Conservation (phyloP, 2,797 vertebrate species). For the Lepilemur ruficaudatus region DNA sequence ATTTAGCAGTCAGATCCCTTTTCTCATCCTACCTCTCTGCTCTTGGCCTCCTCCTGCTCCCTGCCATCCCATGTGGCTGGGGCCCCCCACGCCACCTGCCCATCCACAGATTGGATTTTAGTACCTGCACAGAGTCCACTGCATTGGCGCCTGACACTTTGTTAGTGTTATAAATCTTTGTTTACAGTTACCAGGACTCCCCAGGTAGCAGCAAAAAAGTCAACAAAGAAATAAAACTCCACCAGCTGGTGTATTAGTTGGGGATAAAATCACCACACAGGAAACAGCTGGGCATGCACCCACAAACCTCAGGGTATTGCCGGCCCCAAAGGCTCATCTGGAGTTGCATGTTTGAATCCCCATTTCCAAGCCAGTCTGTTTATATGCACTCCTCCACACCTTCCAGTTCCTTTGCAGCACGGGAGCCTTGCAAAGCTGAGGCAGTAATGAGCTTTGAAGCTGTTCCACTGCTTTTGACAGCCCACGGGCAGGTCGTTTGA, state of each 20-base stretch:
- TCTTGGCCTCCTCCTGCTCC: neutral
- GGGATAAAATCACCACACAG: conserved; percentile 14
- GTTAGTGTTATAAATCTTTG: conserved; percentile 68
- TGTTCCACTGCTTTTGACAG: neutral
- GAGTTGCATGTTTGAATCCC: neutral
- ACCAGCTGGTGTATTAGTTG: conserved; percentile 57
- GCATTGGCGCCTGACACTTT: conserved; percentile 42
- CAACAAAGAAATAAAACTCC: conserved; percentile 76
- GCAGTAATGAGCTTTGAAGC: conserved; percentile 4
- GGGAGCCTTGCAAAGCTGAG: neutral
- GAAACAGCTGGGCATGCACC: conserved; percentile 40
- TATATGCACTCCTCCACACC: neutral
- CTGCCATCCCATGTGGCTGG: neutral
- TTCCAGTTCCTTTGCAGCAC: neutral
- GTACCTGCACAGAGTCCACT: conserved; percentile 41
- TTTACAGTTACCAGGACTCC: conserved; percentile 73
- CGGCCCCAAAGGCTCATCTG: neutral
- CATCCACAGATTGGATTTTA: conserved; percentile 5
- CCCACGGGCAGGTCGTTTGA: neutral
- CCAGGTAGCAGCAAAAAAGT: conserved; percentile 68
- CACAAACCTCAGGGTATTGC: neutral
- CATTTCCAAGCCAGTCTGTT: neutral
- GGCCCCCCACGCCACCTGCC: neutral
- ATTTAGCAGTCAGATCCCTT: neutral
- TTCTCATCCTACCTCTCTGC: neutral